These are phyloP conservation scores for Chelmon rostratus DNA, from an alignment of 2,797 vertebrate genomes.

Conservation along the genomic window DNA sequence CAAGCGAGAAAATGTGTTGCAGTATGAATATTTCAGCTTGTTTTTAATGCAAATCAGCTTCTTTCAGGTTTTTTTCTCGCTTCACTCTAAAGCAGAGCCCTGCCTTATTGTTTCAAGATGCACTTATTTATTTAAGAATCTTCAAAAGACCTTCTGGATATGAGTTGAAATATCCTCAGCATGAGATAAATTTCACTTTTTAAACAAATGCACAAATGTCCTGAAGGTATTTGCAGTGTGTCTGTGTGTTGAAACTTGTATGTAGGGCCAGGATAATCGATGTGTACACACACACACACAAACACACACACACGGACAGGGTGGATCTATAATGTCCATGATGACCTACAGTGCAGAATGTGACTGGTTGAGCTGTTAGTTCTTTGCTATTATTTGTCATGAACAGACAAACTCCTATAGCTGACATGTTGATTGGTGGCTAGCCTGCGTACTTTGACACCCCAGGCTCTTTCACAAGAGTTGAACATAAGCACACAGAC, in stretches of 20 bases:
- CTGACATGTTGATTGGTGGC: slow-evolving; percentile 6
- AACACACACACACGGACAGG: too few species aligned
- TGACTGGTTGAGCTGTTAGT: background rate
- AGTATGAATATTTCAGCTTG: background rate
- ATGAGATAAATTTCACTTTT: background rate
- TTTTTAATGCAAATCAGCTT: background rate
- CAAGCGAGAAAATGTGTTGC: background rate
- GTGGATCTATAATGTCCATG: background rate
- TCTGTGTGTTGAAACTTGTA: background rate
- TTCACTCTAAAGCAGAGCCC: background rate
- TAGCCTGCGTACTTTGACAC: slow-evolving; percentile 25
- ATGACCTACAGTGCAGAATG: background rate
- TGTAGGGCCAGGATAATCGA: background rate
- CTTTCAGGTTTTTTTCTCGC: background rate
- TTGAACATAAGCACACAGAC: background rate
- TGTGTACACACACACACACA: background rate
- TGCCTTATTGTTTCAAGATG: background rate
- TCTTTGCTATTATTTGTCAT: slow-evolving; percentile 17
- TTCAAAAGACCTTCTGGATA: too few species aligned
- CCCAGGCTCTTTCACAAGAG: slow-evolving; percentile 24
- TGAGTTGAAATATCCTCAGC: background rate
- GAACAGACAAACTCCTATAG: background rate
- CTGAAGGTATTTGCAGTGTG: too few species aligned
- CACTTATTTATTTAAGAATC: background rate
- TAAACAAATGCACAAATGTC: too few species aligned